Evolutionary conservation across 2,113 vertebrate genomes (phyloP).

Genomic region (Clarias magur): DNA sequence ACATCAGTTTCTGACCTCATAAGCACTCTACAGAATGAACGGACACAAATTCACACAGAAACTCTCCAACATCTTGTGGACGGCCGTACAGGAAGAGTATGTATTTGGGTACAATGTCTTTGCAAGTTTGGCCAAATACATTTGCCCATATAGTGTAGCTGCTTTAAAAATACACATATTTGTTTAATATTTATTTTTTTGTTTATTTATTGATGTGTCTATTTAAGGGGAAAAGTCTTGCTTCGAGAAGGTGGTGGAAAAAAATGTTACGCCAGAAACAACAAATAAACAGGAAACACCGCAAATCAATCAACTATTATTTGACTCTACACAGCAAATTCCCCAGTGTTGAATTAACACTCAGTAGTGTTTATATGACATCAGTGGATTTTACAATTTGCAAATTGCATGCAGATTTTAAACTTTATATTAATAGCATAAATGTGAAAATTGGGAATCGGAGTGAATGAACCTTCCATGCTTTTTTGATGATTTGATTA

Average conservation of each 20-base stretch:
- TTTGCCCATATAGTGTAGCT: neutral
- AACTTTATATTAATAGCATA: neutral
- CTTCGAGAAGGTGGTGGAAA: neutral
- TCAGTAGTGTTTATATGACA: too few relatives aligned
- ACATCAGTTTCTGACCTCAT: too few relatives aligned
- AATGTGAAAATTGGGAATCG: neutral
- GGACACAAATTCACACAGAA: too few relatives aligned
- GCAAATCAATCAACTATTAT: neutral
- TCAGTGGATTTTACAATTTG: neutral
- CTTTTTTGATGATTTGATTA: neutral
- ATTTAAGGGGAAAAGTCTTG: neutral
- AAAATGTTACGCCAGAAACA: neutral
- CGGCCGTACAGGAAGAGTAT: too few relatives aligned
- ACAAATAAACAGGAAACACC: neutral
- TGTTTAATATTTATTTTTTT: too few relatives aligned
- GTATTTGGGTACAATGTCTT: too few relatives aligned
- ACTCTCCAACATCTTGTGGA: too few relatives aligned
- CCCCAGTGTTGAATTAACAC: too few relatives aligned
- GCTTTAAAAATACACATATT: neutral
- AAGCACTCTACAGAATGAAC: too few relatives aligned
- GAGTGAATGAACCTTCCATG: neutral
- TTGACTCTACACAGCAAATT: neutral
- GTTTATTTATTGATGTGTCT: too few relatives aligned
- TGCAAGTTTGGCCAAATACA: too few relatives aligned
- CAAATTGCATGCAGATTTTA: neutral